Base-by-base conservation (phyloP, 2,113 vertebrate genomes). In the Crocuta crocuta region DNA sequence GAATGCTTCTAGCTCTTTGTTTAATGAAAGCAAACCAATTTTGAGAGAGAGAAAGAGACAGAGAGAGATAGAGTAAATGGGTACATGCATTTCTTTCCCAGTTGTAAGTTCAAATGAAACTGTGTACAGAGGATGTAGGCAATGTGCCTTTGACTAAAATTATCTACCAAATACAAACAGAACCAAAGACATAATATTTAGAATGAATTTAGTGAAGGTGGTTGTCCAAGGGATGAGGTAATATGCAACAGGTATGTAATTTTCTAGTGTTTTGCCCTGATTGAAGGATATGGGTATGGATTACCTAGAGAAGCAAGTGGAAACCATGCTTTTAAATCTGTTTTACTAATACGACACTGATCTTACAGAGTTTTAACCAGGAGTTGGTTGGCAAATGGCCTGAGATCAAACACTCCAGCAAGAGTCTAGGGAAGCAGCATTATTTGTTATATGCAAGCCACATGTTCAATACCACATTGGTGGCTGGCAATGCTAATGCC, bases 11-110 rank as follows among this genome's bases (percentile, higher is more conserved):
- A 19, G n/a, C 89, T 89, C 63, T 79, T 95, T 79, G 61, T 70
- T 81, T 89, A 89, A 91, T 53, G n/a, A 97, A 94, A 90, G 61
- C 82, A 97, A 97, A 88, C 15, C 55, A 89, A 61, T 90, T 83
- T 81, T 80, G 39, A 92, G 16, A 66, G 11, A 81, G 55, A 74
- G 88, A 91, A 63, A 73, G 28, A 83, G 12, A 39, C 0, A 78
- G 43, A 89, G 8, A 70, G 39, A 70, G 39, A 63, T 0, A 48
- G 5, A 87, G 13, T 66, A 19, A 88, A 66, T 28, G 35, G 39
- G 31, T 43, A 55, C 31, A 65, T 33, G 28, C 15, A 33, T 17
- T 87, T 96, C 48, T 82, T 55, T 26, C 53, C 24, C 15, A 19
- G 19, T 55, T 48, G 43, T 84, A 65, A 80, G 95, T 45, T 87